Evolutionary conservation across 2,888 invertebrate genomes (phyloP).

Genomic region (Lypha dubia): DNA sequence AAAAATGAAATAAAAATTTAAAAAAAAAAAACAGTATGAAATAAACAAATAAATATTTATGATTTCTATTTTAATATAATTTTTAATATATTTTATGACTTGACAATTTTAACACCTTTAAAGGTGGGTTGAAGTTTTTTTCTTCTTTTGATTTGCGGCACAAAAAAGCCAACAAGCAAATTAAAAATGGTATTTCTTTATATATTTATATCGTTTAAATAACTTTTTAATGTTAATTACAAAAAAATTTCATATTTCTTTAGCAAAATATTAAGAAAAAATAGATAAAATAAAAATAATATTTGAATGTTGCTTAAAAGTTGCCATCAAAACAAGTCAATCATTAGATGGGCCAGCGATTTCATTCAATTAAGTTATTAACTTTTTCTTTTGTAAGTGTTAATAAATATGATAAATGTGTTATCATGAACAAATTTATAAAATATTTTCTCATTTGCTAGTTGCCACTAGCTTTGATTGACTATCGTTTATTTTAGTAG

Average conservation of each 20-base stretch:
- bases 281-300: background rate
- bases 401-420: too few relatives aligned
- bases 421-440: too few relatives aligned
- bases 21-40: background rate
- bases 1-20: background rate
- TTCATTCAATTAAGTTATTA: background rate
- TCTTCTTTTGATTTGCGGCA: background rate
- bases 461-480: too few relatives aligned
- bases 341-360: background rate
- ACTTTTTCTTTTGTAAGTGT: too few relatives aligned
- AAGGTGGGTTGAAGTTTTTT: constrained; percentile 36
- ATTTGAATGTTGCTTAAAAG: background rate
- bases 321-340: background rate
- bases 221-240: background rate
- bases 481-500: too few relatives aligned
- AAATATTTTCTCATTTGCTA: too few relatives aligned
- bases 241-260: background rate
- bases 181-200: background rate
- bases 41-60: constrained; percentile 51
- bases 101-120: constrained; percentile 55
- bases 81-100: constrained; percentile 45
- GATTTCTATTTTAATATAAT: constrained; percentile 25
- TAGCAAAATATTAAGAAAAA: background rate
- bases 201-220: background rate
- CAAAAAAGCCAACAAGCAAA: background rate